Evolutionary conservation across 2,888 invertebrate genomes (phyloP).

Genomic region (Blera fallax): DNA sequence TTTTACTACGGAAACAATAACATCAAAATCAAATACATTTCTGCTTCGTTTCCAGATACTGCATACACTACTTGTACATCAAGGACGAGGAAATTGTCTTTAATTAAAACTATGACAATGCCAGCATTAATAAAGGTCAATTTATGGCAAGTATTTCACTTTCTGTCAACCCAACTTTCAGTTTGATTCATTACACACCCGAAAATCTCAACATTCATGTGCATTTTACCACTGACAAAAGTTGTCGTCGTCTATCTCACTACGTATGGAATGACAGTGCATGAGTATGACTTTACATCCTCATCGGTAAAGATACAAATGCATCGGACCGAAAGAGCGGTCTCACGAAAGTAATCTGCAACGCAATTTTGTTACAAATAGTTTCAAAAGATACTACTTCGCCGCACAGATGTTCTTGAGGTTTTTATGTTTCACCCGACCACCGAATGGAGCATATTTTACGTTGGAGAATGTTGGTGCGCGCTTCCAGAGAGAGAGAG

Average conservation of each 20-base stretch:
- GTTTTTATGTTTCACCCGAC: conserved; percentile 31
- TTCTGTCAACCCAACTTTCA: conserved; percentile 55
- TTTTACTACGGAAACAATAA: too few relatives aligned
- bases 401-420: conserved; percentile 39
- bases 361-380: conserved; percentile 66
- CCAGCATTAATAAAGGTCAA: not conserved
- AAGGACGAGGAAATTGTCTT: not conserved
- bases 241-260: not conserved
- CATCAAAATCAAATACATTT: too few relatives aligned
- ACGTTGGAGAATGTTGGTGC: conserved; percentile 16
- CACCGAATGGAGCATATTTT: not conserved
- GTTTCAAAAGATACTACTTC: conserved; percentile 38
- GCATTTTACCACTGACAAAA: not conserved
- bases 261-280: conserved; percentile 33
- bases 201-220: conserved; percentile 12
- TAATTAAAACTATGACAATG: conserved; percentile 61
- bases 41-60: too few relatives aligned
- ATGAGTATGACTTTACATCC: conserved; percentile 53
- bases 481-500: conserved; percentile 9
- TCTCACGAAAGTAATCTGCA: conserved; percentile 59
- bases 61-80: too few relatives aligned
- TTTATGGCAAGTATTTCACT: conserved; percentile 53
- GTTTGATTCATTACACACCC: conserved; percentile 58
- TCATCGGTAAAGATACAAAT: conserved; percentile 57
- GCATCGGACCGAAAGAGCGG: conserved; percentile 51